Evolutionary conservation across 2,113 vertebrate species (phyloP).

Genomic region (Toxotes chatareus): DNA sequence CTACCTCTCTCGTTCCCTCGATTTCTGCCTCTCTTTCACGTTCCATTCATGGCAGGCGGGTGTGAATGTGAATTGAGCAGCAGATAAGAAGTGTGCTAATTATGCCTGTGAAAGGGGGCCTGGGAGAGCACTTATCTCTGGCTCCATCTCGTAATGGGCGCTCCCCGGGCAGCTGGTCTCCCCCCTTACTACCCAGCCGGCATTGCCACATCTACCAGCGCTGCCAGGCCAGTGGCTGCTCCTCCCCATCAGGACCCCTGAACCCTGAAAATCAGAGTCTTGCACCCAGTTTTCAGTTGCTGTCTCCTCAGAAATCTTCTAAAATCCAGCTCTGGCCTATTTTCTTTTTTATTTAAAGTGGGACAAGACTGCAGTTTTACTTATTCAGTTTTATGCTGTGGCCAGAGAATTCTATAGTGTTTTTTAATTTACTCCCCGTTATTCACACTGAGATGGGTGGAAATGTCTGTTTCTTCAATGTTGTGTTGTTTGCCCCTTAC

Average conservation of each 20-base stretch:
- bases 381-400: neutral
- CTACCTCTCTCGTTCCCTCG: constrained; percentile 50
- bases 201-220: constrained; percentile 55
- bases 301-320: neutral
- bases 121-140: constrained; percentile 89
- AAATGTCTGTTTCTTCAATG: neutral
- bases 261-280: constrained; percentile 29
- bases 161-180: constrained; percentile 87
- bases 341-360: neutral
- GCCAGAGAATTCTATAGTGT: neutral
- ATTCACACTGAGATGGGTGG: neutral
- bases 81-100: constrained; percentile 90
- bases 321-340: neutral
- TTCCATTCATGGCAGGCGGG: constrained; percentile 84
- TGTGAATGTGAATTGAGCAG: constrained; percentile 88
- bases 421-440: neutral
- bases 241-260: constrained; percentile 40
- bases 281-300: constrained; percentile 5
- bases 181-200: constrained; percentile 69
- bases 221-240: constrained; percentile 55
- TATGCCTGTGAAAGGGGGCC: constrained; percentile 88
- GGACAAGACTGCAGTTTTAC: neutral
- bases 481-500: neutral
- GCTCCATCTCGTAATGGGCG: constrained; percentile 89
- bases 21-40: constrained; percentile 73